phyloP scores from a whole-genome alignment of 2,888 invertebrate species.

The Tipula lateralis region DNA sequence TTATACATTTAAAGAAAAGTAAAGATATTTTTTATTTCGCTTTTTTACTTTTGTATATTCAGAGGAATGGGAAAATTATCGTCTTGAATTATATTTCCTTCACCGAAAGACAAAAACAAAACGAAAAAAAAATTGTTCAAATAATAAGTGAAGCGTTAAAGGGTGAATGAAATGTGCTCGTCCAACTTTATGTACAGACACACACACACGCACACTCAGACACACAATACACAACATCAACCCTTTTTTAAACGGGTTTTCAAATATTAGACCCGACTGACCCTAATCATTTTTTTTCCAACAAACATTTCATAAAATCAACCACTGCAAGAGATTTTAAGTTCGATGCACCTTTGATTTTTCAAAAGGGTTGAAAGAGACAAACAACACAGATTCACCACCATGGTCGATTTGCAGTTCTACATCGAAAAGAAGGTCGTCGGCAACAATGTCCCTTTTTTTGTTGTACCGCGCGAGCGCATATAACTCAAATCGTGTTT shows the following conservation, averaged over 20 bases:
- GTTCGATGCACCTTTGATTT: constrained; percentile 9
- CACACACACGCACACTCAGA: not conserved
- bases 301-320: not conserved
- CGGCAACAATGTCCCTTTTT: not conserved
- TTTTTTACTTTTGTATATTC: not conserved
- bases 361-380: not conserved
- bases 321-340: not conserved
- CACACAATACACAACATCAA: no score
- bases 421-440: not conserved
- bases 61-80: not conserved
- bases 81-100: not conserved
- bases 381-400: not conserved
- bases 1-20: not conserved
- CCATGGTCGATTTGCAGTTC: not conserved
- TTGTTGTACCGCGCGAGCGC: not conserved
- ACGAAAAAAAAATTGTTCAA: not conserved
- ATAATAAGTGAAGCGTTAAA: constrained; percentile 15
- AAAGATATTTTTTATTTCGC: not conserved
- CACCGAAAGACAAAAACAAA: not conserved
- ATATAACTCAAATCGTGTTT: not conserved
- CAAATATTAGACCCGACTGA: not conserved
- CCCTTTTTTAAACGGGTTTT: not conserved
- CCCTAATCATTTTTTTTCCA: not conserved
- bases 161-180: constrained; percentile 19
- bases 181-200: not conserved